Conservation (phyloP, 2,888 invertebrate genomes). For the Esperia sulphurella region DNA sequence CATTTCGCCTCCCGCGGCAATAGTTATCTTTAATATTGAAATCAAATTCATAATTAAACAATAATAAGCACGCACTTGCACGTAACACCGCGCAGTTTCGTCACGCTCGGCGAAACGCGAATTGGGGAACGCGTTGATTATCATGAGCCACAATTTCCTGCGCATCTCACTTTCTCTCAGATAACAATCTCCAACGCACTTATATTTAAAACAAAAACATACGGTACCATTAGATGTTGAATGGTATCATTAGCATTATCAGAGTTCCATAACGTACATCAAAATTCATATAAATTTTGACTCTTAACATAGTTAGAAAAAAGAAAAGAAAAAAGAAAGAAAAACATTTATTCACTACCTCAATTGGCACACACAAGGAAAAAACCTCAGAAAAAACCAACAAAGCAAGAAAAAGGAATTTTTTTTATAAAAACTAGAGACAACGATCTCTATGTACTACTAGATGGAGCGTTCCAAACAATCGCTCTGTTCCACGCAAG, state of each 20-base stretch:
- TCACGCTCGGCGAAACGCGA: slow-evolving; percentile 25
- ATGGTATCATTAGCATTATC: neutral
- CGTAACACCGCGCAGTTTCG: slow-evolving; percentile 1
- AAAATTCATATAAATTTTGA: no score
- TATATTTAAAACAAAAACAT: neutral
- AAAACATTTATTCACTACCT: no score
- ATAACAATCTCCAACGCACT: slow-evolving; percentile 17
- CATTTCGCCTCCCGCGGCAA: neutral
- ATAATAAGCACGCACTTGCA: slow-evolving; percentile 8
- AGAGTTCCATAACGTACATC: no score
- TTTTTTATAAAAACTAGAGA: no score
- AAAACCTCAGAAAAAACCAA: no score
- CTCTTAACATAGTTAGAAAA: no score
- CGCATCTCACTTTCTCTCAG: slow-evolving; percentile 34
- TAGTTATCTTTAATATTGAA: neutral
- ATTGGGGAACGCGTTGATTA: slow-evolving; percentile 31
- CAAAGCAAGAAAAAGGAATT: no score
- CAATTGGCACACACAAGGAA: no score
- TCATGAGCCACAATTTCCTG: slow-evolving; percentile 26
- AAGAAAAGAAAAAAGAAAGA: no score
- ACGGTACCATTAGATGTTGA: neutral
- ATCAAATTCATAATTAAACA: slow-evolving; percentile 12
- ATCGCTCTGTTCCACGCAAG: no score
- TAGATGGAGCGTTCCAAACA: no score
- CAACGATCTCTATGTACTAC: no score